These are phyloP conservation scores for Thaumatotibia leucotreta DNA, from an alignment of 1,140 invertebrate species.

Conservation along the genomic window DNA sequence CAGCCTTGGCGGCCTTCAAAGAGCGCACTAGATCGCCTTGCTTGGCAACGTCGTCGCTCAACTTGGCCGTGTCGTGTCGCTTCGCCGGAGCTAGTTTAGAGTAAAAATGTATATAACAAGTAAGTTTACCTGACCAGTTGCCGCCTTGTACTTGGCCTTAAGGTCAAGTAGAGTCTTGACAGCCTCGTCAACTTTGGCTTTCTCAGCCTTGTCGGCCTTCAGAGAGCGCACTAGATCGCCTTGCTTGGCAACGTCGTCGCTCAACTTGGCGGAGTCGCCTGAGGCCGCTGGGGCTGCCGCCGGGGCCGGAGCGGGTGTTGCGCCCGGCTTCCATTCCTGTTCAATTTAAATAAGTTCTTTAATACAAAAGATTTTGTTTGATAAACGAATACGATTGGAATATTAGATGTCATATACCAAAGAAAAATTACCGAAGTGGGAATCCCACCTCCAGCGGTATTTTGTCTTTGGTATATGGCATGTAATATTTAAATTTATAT, in stretches of 20 bases:
- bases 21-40: too few species aligned
- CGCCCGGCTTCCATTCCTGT: conserved; percentile 44
- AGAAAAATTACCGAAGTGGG: too few species aligned
- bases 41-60: too few species aligned
- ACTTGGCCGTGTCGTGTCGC: conserved; percentile 19
- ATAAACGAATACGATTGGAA: too few species aligned
- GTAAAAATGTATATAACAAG: too few species aligned
- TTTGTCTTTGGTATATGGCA: too few species aligned
- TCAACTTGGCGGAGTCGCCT: conserved; percentile 26
- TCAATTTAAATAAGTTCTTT: too few species aligned
- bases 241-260: conserved; percentile 77
- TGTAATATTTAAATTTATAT: too few species aligned
- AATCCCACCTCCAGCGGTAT: too few species aligned
- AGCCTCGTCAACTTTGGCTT: conserved; percentile 78
- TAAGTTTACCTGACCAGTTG: conserved; percentile 77
- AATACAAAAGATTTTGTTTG: too few species aligned
- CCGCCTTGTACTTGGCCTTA: conserved; percentile 87
- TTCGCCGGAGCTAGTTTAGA: conserved; percentile 18
- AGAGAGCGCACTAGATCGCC: conserved; percentile 84
- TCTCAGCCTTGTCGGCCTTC: conserved; percentile 80
- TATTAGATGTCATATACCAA: too few species aligned
- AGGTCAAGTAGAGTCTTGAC: conserved; percentile 84
- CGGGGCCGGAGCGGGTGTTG: conserved; percentile 12
- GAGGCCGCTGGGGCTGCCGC: conserved; percentile 17
- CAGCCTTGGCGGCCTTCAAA: too few species aligned